Evolutionary conservation across 2,113 vertebrate genomes (phyloP).

Genomic region (Centropus bengalensis): DNA sequence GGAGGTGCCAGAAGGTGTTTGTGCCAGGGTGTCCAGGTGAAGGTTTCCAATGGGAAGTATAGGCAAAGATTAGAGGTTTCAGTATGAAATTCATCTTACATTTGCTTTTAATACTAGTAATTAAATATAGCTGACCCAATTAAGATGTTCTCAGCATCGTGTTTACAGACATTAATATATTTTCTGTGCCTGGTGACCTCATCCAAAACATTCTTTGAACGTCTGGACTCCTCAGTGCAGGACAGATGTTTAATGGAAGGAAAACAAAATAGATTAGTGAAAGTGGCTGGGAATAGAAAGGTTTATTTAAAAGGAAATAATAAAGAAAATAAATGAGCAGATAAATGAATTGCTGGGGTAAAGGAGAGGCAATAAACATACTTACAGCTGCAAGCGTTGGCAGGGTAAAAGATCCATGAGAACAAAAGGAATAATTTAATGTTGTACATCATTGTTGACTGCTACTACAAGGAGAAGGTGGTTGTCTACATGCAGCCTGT

Average conservation of each 20-base stretch:
- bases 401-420: background rate
- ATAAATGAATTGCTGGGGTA: background rate
- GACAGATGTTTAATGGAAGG: background rate
- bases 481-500: background rate
- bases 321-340: background rate
- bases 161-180: background rate
- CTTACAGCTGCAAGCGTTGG: background rate
- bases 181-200: background rate
- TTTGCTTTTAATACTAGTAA: background rate
- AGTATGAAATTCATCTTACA: background rate
- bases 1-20: background rate
- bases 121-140: background rate
- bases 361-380: background rate
- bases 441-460: background rate
- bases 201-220: background rate
- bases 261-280: background rate
- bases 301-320: background rate
- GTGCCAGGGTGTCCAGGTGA: background rate
- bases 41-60: background rate
- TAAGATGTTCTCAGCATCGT: background rate
- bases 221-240: background rate
- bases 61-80: background rate
- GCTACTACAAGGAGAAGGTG: background rate
- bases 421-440: constrained; percentile 1
- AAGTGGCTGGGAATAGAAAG: background rate